Evolutionary conservation across 2,888 invertebrate species (phyloP), one percentile per base, ranked within the genome.

Genomic region (Calliscelio sp.): DNA sequence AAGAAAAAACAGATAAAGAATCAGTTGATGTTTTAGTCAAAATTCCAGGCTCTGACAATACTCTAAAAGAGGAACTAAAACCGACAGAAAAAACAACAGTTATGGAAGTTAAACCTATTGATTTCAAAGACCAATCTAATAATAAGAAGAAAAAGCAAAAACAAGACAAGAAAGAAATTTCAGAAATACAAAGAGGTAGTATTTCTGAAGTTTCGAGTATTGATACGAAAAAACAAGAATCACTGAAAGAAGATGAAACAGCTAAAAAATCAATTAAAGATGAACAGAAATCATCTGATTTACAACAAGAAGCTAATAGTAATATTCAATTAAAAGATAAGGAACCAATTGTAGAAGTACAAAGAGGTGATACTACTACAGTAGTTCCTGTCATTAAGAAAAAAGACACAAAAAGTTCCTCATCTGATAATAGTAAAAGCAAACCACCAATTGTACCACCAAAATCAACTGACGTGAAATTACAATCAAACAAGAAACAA

Each of bases 161-260:
- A 38, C 24, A 63, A 14, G 16, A 63, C 7, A 1, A 63, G 24
- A 44, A 44, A 16, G 25, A 0, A 16, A 46, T 18, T 65, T 44
- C 63, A 28, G 46, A 65, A 6, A n/a, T 24, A 61, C 63, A 65
- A 65, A 46, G 28, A 65, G 46, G 25, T 61, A 16, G 41, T 61
- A 22, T 24, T 41, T 61, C 24, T 24, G 41, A 61, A 61, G 7
- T n/a, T n/a, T 11, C 18, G 41, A 20, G 1, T 24, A 11, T 22
- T 41, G 24, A 22, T 8, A 4, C 14, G 14, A n/a, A 24, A 14
- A 41, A 44, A 28, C n/a, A 65, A 65, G 41, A 46, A 24, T 14
- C 16, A 10, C 22, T 10, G 1, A 24, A 44, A 61, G 7, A 11
- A 28, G 3, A n/a, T 32, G 2, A 41, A 63, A 46, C 1, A 38